phyloP scores from a whole-genome alignment of 2,113 vertebrate genomes.

The Dryoscopus gambensis region DNA sequence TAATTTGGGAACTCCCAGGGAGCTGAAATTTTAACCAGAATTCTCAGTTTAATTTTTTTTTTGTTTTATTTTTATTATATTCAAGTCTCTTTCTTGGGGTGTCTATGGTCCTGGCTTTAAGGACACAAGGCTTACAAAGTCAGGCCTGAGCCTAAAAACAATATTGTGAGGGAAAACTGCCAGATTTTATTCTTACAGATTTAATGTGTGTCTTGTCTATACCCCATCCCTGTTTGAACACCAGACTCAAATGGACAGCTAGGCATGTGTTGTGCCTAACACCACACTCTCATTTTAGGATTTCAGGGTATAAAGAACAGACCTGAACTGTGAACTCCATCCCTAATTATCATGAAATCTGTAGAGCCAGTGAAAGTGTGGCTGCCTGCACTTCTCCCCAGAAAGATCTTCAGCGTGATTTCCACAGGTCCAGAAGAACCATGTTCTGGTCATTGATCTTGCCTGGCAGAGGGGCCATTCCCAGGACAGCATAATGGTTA shows the following conservation, averaged over 20 bases:
- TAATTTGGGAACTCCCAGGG: background rate
- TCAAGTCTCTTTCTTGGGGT: background rate
- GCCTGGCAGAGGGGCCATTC: background rate
- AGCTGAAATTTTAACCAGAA: background rate
- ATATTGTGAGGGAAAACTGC: background rate
- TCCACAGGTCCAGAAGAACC: background rate
- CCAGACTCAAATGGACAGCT: background rate
- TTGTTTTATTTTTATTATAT: background rate
- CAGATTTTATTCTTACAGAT: background rate
- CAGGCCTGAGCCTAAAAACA: background rate
- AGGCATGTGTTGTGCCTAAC: background rate
- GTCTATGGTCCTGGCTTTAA: background rate
- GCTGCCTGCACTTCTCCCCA: background rate
- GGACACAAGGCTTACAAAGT: background rate
- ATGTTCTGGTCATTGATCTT: background rate
- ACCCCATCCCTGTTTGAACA: background rate
- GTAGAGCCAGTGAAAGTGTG: background rate
- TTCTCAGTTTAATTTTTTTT: background rate
- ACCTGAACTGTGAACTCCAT: background rate
- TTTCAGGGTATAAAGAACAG: background rate
- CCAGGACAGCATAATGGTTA: background rate
- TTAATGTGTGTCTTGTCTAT: background rate
- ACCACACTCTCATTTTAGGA: background rate
- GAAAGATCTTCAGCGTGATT: background rate
- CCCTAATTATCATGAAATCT: background rate